These are phyloP conservation scores for Columba janthina DNA, from an alignment of 2,113 vertebrate species.

Conservation along the genomic window DNA sequence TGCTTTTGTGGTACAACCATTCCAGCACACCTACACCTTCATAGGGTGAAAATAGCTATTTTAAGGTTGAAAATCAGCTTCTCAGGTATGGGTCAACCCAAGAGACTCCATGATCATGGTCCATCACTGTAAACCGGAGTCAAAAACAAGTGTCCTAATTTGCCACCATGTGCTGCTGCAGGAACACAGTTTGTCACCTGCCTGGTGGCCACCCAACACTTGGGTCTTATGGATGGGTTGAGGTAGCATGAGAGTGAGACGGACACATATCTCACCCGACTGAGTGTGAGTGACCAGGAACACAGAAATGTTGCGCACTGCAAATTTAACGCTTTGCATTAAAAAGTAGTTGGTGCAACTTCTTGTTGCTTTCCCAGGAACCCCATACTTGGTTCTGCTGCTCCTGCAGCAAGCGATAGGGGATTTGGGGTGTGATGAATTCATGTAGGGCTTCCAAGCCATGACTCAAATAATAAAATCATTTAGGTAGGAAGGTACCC, in stretches of 20 bases:
- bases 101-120: not conserved
- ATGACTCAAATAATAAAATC: not conserved
- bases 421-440: fast-evolving
- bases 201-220: not conserved
- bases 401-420: not conserved
- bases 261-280: fast-evolving
- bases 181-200: not conserved
- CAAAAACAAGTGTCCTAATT: not conserved
- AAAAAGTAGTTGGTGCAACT: not conserved
- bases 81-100: not conserved
- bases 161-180: not conserved
- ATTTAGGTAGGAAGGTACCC: too few relatives aligned
- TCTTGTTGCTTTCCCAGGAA: not conserved
- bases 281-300: not conserved
- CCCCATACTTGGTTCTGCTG: not conserved
- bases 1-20: not conserved
- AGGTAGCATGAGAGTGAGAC: fast-evolving
- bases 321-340: not conserved
- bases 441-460: not conserved
- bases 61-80: not conserved
- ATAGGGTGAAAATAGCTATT: not conserved
- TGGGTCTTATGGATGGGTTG: not conserved
- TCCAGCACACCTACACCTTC: fast-evolving
- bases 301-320: not conserved
- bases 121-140: not conserved